These are phyloP conservation scores for Perccottus glenii DNA, from an alignment of 2,113 vertebrate genomes.

Conservation along the genomic window DNA sequence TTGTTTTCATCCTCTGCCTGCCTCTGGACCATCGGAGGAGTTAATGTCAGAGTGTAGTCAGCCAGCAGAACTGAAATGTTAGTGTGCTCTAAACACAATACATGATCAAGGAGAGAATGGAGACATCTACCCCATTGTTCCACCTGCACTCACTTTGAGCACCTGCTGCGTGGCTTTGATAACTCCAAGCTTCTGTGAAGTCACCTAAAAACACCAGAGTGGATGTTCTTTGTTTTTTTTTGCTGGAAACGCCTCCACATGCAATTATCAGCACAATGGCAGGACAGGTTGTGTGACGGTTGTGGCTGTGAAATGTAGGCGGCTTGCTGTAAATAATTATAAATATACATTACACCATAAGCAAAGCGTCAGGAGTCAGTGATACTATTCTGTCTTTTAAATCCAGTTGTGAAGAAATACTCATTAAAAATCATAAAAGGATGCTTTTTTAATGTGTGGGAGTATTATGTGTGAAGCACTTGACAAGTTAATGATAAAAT, in stretches of 20 bases:
- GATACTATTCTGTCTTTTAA: background rate
- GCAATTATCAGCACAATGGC: slow-evolving; percentile 16
- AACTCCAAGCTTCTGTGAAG: slow-evolving; percentile 1
- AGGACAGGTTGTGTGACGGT: slow-evolving; percentile 8
- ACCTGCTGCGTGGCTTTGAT: slow-evolving; percentile 14
- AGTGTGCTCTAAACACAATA: background rate
- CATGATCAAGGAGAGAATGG: background rate
- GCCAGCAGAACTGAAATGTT: too few species aligned
- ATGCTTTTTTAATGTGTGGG: background rate
- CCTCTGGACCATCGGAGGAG: too few species aligned
- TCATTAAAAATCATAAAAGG: background rate
- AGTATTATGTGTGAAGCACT: background rate
- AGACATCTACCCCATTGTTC: slow-evolving; percentile 1
- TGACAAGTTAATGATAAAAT: background rate
- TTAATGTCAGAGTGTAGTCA: too few species aligned
- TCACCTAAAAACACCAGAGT: background rate
- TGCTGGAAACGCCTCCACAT: slow-evolving; percentile 3
- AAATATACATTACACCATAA: background rate
- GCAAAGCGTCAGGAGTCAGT: background rate
- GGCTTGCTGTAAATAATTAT: slow-evolving; percentile 1
- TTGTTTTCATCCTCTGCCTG: too few species aligned
- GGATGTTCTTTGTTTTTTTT: slow-evolving; percentile 23
- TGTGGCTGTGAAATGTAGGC: background rate
- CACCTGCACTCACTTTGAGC: background rate
- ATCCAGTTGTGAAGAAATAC: background rate